Base-by-base conservation (phyloP, 2,888 invertebrate genomes). In the Netelia virgata region DNA sequence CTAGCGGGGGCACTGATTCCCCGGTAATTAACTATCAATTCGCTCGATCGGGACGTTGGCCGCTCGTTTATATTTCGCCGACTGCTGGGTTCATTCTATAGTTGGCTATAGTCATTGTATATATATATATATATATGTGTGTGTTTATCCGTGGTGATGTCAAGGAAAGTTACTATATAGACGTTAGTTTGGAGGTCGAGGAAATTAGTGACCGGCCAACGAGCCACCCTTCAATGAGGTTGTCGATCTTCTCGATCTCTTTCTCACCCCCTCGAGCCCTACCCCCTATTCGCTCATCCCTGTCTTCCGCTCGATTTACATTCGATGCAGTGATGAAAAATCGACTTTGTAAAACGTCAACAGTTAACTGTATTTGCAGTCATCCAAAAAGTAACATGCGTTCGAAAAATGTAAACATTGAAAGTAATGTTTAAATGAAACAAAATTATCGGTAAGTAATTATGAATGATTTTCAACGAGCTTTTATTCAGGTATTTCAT, bases 1-100 rank as follows among this genome's bases (percentile, higher is more conserved):
- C 87, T 72, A 76, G 80, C 68, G 80, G 84, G 80, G 78, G 78
- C 90, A 89, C 89, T 88, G 89, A 91, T 91, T 91, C 90, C 50
- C 90, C 91, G 89, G 91, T 92, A 92, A 92, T 92, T 92, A 92
- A 92, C 92, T 91, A 92, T 92, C 92, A 91, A 92, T 92, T 92
- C 91, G 89, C 90, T 90, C 89, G 89, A 90, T 91, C 90, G 89
- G 88, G 88, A 84, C 73, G 76, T 66, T 76, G 84, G 76, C 69
- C 59, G 78, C 82, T 82, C 84, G 84, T 82, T 84, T 84, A 82
- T 82, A 82, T 84, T 82, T 86, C 87, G 87, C 88, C 86, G 85
- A 85, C 82, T 83, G 83, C 88, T 23, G 43, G 53, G 10, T 73
- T 36, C 41, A 43, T 63, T 68, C 47, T 47, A 55, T 23, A 36